A percentile compares a stretch with the other conserved stretches of the same genome.
Evolutionary conservation across 2,888 invertebrate species (phyloP).

Genomic region (Hypena proboscidalis): DNA sequence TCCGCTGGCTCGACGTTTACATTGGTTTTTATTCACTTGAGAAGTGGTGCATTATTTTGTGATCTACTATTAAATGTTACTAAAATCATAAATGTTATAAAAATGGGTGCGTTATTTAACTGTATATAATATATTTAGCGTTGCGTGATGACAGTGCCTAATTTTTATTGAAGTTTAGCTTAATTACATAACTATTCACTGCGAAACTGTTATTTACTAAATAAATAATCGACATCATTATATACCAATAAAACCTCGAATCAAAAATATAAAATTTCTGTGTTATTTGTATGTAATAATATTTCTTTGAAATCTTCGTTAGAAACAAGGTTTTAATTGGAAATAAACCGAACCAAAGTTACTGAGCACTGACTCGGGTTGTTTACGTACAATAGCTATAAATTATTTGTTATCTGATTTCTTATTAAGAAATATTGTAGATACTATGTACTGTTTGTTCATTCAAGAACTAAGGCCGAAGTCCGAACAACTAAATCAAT

Average conservation of each 20-base stretch:
- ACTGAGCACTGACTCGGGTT: neutral
- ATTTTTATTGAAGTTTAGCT: slow-evolving; percentile 13
- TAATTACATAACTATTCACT: slow-evolving; percentile 10
- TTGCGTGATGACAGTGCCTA: slow-evolving; percentile 19
- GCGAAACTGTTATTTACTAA: neutral
- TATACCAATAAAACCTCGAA: too few species aligned
- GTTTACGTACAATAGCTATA: neutral
- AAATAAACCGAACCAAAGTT: slow-evolving; percentile 8
- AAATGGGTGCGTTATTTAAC: slow-evolving; percentile 31
- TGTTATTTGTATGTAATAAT: neutral
- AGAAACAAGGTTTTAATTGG: neutral
- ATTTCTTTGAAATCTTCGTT: too few species aligned
- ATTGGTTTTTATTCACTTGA: slow-evolving; percentile 56
- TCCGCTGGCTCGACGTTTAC: slow-evolving; percentile 58
- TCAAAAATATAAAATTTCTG: too few species aligned
- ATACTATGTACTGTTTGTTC: neutral
- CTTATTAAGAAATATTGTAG: neutral
- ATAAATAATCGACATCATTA: too few species aligned
- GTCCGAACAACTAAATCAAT: too few species aligned
- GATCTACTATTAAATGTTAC: slow-evolving; percentile 70
- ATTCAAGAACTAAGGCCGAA: too few species aligned
- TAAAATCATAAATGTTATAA: slow-evolving; percentile 39
- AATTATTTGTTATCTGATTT: neutral
- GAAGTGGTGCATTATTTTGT: slow-evolving; percentile 77
- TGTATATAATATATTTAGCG: slow-evolving; percentile 25